Evolutionary conservation across 2,888 invertebrate species (phyloP).

Genomic region (Erebia palarica): DNA sequence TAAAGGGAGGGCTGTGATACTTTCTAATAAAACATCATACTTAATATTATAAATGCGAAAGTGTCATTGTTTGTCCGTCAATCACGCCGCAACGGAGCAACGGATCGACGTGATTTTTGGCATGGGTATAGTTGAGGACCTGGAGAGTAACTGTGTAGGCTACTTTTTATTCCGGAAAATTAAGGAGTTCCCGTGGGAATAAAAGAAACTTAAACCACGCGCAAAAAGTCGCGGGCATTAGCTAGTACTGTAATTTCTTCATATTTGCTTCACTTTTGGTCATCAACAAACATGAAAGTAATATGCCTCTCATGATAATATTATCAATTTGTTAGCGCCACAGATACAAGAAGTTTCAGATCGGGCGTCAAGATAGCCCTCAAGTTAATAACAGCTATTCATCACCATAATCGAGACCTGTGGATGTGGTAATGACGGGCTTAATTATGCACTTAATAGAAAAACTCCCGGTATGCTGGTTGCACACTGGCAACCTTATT

Average conservation of each 20-base stretch:
- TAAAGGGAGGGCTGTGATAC: no score
- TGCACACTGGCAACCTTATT: not conserved
- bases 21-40: no score
- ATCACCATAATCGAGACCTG: slow-evolving; percentile 40
- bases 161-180: no score
- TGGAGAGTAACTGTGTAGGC: no score
- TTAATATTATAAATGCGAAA: no score
- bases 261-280: not conserved
- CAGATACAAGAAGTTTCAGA: slow-evolving; percentile 10
- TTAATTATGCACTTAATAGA: slow-evolving; percentile 62
- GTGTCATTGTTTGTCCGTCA: no score
- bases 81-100: no score
- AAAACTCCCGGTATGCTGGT: slow-evolving; percentile 45
- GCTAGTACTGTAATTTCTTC: not conserved
- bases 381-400: slow-evolving; percentile 42
- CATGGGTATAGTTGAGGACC: no score
- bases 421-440: slow-evolving; percentile 46
- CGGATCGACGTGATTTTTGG: no score
- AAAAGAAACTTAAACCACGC: no score
- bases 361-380: slow-evolving; percentile 29
- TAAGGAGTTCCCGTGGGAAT: no score
- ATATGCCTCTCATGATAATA: not conserved
- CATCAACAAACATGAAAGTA: not conserved
- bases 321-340: not conserved
- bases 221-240: no score